phyloP scores from a whole-genome alignment of 2,888 invertebrate genomes.

The Calameuta filiformis region DNA sequence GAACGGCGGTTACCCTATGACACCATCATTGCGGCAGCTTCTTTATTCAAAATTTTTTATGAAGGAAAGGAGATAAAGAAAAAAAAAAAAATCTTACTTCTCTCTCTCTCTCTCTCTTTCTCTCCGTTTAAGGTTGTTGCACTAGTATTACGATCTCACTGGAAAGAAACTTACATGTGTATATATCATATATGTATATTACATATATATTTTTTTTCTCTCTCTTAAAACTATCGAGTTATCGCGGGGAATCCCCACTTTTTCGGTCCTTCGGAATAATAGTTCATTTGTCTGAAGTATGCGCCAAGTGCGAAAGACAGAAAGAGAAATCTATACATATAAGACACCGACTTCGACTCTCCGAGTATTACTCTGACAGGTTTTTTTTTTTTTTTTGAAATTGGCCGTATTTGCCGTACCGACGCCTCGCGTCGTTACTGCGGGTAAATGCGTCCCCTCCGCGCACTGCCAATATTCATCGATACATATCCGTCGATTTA shows the following conservation, averaged over 20 bases:
- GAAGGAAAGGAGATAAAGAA: slow-evolving; percentile 9
- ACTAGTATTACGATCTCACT: slow-evolving; percentile 58
- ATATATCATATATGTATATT: too few species aligned
- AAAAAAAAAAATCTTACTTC: slow-evolving; percentile 34
- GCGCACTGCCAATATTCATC: slow-evolving; percentile 23
- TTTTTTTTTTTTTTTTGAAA: too few species aligned
- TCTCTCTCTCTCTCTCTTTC: slow-evolving; percentile 23
- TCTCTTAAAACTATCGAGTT: not conserved
- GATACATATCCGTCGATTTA: slow-evolving; percentile 34
- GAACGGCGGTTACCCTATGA: not conserved
- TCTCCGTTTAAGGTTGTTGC: slow-evolving; percentile 33
- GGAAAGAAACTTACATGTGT: slow-evolving; percentile 22
- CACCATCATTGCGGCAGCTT: not conserved
- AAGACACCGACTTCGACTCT: too few species aligned
- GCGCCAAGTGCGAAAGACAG: not conserved
- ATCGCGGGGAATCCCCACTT: not conserved
- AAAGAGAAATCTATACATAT: too few species aligned
- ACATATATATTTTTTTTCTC: not conserved
- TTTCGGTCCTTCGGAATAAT: not conserved
- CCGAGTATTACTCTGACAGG: not conserved
- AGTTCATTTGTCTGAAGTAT: not conserved
- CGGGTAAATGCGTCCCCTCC: too few species aligned
- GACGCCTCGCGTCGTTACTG: too few species aligned
- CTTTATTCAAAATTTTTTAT: not conserved
- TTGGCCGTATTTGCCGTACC: too few species aligned